Base-by-base conservation (phyloP, 2,113 vertebrate species). In the Antechinus stuartii region DNA sequence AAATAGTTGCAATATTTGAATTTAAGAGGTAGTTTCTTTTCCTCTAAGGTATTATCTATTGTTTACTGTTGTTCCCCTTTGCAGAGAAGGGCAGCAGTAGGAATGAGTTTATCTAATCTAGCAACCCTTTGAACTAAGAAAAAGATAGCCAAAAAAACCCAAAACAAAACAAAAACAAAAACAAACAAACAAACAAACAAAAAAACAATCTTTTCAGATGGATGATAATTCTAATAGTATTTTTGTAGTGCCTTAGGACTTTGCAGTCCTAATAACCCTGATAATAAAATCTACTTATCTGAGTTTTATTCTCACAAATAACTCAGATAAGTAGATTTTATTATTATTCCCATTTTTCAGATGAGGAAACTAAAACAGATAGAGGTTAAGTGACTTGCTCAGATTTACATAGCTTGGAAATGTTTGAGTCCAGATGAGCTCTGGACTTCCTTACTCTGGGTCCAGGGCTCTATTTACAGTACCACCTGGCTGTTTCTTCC, bases 1-100 rank as follows among this genome's bases (percentile, higher is more conserved):
- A 96, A 96, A 95, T 93, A n/a, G 11, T 47, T 91, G 91, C 54
- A 90, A 94, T 53, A 52, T 91, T 91, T 92, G 11, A 89, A 95
- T 11, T 91, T 61, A 19, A 49, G 46, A 91, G 27, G 42, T 54
- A 0, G 42, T 16, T 25, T 93, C 54, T 90, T 84, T 84, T 19
- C 19, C n/a, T 84, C 61, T 84, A 42, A 22, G 35, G 68, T 84
- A 16, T 84, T 84, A 22, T 2, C 35, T 42, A 84, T 84, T 84
- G 16, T 23, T 42, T 42, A 42, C n/a, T 84, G n/a, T 26, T 42
- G 0, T 23, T 84, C n/a, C n/a, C 35, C 68, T 84, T 84, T 42
- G 5, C 68, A n/a, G 22, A 19, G n/a, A 84, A 94, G 9, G 23
- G 30, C 26, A 54, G 27, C 3, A 94, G 93, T 92, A 90, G n/a